Evolutionary conservation across 2,797 vertebrate species (phyloP).

Genomic region (Cheirogaleus major): DNA sequence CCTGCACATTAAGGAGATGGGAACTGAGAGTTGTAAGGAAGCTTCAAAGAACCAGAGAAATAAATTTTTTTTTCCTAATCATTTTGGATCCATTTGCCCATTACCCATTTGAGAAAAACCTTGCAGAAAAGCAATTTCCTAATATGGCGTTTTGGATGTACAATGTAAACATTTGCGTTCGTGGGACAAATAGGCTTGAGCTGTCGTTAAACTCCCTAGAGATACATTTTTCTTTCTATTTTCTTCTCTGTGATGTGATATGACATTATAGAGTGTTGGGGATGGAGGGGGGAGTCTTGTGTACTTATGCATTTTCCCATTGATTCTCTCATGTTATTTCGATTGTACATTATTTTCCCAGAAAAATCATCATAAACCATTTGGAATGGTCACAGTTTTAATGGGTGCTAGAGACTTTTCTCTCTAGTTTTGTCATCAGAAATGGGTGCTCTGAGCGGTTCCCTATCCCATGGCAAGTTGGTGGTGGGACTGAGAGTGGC

Average conservation of each 20-base stretch:
- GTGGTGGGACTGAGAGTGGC: not conserved
- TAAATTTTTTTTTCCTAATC: constrained; percentile 10
- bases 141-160: constrained; percentile 60
- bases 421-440: constrained; percentile 31
- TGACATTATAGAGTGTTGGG: constrained; percentile 23
- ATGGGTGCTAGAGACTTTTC: constrained; percentile 45
- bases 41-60: not conserved
- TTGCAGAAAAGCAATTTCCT: constrained; percentile 47
- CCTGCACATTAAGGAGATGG: not conserved
- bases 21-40: not conserved
- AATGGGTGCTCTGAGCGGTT: not conserved
- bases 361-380: constrained; percentile 46
- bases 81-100: constrained; percentile 42
- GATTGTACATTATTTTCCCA: constrained; percentile 64
- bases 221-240: constrained; percentile 74
- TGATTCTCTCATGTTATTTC: constrained; percentile 59
- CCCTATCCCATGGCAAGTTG: not conserved
- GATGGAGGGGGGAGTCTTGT: not conserved
- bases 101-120: constrained; percentile 58
- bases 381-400: constrained; percentile 41
- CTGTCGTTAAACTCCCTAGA: constrained; percentile 52
- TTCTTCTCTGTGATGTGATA: constrained; percentile 61
- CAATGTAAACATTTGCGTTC: constrained; percentile 60
- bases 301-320: constrained; percentile 53
- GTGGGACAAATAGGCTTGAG: constrained; percentile 56